phyloP scores from a whole-genome alignment of 2,888 invertebrate species.

The Laspeyria flexula region DNA sequence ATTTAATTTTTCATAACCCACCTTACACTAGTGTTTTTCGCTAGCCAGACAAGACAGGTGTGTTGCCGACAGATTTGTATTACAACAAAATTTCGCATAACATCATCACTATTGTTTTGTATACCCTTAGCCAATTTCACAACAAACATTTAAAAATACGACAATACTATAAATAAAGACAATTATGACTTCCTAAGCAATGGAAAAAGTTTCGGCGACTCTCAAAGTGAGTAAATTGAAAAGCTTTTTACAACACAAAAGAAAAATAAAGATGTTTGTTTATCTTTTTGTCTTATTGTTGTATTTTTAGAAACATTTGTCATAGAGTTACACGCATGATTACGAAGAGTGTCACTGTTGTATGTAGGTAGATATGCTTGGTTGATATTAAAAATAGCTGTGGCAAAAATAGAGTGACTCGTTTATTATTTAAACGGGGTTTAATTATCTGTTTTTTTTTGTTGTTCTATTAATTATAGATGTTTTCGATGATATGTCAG shows the following conservation, averaged over 20 bases:
- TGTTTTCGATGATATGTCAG: not conserved
- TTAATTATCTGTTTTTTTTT: not conserved
- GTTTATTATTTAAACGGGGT: not conserved
- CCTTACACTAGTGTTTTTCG: too few relatives aligned
- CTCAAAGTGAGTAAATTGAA: constrained; percentile 37
- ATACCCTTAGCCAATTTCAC: constrained; percentile 54
- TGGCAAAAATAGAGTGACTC: not conserved
- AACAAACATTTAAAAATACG: constrained; percentile 46
- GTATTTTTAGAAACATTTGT: constrained; percentile 40
- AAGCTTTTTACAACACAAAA: constrained; percentile 32
- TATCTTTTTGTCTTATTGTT: constrained; percentile 39
- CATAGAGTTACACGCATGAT: constrained; percentile 35
- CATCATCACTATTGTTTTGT: constrained; percentile 49
- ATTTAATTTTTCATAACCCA: too few relatives aligned
- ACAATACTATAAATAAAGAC: constrained; percentile 52
- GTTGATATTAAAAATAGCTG: constrained; percentile 18
- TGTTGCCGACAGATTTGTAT: constrained; percentile 38
- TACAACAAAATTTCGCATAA: constrained; percentile 54
- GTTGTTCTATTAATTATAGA: not conserved
- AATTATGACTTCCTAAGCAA: constrained; percentile 57
- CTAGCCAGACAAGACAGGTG: not conserved
- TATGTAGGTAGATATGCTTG: constrained; percentile 14
- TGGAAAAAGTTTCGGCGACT: constrained; percentile 46
- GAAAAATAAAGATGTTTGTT: constrained; percentile 34
- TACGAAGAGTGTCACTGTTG: constrained; percentile 20